Conservation (phyloP, 2,113 vertebrate genomes). For the human (Homo sapiens) region DNA sequence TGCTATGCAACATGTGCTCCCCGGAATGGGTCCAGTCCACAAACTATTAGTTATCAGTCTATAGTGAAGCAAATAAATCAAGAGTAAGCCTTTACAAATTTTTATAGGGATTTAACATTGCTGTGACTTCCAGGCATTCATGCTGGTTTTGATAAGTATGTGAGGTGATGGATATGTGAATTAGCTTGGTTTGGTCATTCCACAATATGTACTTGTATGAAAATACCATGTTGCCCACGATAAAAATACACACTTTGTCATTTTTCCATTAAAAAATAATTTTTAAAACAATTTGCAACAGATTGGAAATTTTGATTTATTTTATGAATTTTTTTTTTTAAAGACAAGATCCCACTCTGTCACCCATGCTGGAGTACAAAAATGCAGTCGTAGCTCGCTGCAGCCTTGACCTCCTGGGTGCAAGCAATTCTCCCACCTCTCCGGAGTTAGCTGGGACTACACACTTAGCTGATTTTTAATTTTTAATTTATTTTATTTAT, state of each 20-base stretch:
- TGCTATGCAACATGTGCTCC: not conserved
- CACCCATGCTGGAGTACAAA: too few relatives aligned
- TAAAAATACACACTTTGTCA: not conserved
- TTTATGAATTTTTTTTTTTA: not conserved
- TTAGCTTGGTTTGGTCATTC: not conserved
- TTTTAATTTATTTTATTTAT: too few relatives aligned
- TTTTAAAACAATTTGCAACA: not conserved
- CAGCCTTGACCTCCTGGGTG: too few relatives aligned
- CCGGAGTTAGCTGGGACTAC: too few relatives aligned
- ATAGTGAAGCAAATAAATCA: not conserved
- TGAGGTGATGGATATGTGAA: not conserved
- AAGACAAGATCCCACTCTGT: not conserved
- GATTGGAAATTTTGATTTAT: not conserved
- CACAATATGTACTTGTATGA: not conserved
- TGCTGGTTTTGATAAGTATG: not conserved
- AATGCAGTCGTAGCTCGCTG: too few relatives aligned
- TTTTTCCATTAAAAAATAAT: not conserved
- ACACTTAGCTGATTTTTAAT: too few relatives aligned
- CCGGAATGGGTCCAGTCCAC: not conserved
- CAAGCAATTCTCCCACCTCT: too few relatives aligned
- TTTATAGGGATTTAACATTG: not conserved
- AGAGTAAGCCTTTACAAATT: not conserved
- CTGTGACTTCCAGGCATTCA: not conserved
- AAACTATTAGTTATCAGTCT: not conserved
- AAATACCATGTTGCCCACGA: too few relatives aligned